Percentiles rank a stretch among this genome's conserved stretches.
Evolutionary conservation across 2,888 invertebrate genomes (phyloP).

Genomic region (Penaeus monodon): DNA sequence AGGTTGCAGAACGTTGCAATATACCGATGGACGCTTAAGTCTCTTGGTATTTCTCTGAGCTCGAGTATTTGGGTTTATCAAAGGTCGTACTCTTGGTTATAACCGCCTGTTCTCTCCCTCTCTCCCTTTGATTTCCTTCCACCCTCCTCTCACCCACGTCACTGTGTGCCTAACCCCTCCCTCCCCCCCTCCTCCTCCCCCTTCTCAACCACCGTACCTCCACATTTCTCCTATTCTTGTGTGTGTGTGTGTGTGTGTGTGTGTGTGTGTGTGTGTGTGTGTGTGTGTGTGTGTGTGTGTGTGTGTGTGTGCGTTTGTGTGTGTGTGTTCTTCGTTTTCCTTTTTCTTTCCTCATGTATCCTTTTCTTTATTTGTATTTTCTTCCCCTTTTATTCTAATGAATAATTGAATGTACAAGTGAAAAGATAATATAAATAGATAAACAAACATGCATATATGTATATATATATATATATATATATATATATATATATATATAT

Average conservation of each 20-base stretch:
- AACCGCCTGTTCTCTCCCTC: neutral
- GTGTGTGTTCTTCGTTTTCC: neutral
- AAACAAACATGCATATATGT: neutral
- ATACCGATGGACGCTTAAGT: too few relatives aligned
- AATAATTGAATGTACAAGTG: too few relatives aligned
- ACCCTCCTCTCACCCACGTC: neutral
- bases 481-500: conserved; percentile 9
- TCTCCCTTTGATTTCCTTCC: neutral
- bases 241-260: conserved; percentile 19
- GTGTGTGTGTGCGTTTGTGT: conserved; percentile 7
- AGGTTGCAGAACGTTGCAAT: too few relatives aligned
- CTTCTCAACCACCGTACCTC: neutral
- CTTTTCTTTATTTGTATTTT: neutral
- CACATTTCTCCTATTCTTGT: neutral
- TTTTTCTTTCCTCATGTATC: neutral
- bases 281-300: conserved; percentile 16
- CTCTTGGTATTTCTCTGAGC: too few relatives aligned
- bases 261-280: conserved; percentile 30
- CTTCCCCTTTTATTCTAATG: neutral
- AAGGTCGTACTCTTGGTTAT: too few relatives aligned
- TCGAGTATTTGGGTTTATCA: too few relatives aligned
- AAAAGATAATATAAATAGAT: neutral
- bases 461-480: conserved; percentile 14
- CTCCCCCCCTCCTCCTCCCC: neutral
- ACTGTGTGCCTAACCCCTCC: neutral